Evolutionary conservation across 2,113 vertebrate species (phyloP), one percentile per base, ranked within the genome.

Genomic region (Cyprinodon variegatus): DNA sequence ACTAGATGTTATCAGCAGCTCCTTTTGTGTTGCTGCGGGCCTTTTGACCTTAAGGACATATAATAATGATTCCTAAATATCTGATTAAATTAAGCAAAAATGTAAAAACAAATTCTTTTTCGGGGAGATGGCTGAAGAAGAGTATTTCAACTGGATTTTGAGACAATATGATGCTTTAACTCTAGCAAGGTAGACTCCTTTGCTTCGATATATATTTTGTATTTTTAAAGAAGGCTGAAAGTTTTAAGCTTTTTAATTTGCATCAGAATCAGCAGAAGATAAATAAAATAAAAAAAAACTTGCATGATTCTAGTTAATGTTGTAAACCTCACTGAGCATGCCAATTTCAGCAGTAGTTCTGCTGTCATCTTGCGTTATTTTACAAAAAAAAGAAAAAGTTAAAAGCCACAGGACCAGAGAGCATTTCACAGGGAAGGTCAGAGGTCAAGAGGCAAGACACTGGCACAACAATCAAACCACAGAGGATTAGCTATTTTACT

Each of bases 291-390:
- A 29, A 29, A 29, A 29, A 29, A 29, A 29, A 29, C 29, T 29
- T 29, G 29, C 29, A 29, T 29, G 29, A 29, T 29, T 29, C 29
- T 29, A 57, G 50, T 9, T 45, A 11, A 2, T 45, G 43, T 11
- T 45, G 6, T 7, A 9, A 53, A 57, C 22, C 29, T 20, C 71
- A 50, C 14, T 68, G 71, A 78, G 81, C 64, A 3, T 43, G 69
- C 73, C 76, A 69, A 22, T 15, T 53, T 36, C 11, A 2, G 50
- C 7, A 1, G 67, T 53, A 40, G 41, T 9, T 20, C 53, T 10
- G 4, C 61, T 1, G 8, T 37, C 29, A 29, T 29, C 29, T 29
- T 29, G 29, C 29, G 29, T 29, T 29, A 29, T 29, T 29, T 29
- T 29, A 29, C 29, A 29, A 29, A 29, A 29, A 29, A 29, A 29